Conservation (phyloP, 37 sponge, comb jelly and placozoan genomes). For the Theonella swinhoei region DNA sequence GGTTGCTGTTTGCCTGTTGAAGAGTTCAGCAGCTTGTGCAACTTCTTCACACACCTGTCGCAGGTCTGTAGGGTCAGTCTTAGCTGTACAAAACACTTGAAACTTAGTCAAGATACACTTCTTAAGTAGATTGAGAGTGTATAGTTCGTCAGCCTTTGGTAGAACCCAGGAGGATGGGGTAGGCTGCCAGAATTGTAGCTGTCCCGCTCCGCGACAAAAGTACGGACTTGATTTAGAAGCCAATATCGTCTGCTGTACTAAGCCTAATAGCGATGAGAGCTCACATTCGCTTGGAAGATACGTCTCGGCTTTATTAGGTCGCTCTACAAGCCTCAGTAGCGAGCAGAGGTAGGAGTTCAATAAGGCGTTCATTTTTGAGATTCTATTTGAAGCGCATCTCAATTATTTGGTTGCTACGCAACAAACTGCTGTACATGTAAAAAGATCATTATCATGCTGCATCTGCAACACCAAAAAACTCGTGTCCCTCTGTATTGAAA, state of each 20-base stretch:
- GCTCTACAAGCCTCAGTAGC: neutral
- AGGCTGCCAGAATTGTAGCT: neutral
- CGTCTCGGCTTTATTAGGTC: neutral
- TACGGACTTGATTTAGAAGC: no score
- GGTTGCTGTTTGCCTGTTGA: neutral
- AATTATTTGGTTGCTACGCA: neutral
- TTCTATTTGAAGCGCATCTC: neutral
- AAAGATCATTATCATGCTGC: neutral
- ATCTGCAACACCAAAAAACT: slow-evolving; percentile 15
- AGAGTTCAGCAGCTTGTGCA: neutral
- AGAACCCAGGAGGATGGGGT: neutral
- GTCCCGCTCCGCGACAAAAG: no score
- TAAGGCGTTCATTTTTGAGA: neutral
- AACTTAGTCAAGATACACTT: neutral
- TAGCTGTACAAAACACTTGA: neutral
- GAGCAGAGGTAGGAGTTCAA: neutral
- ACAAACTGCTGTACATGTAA: neutral
- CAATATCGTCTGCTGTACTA: neutral
- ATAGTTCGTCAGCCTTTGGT: neutral
- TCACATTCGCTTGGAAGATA: neutral
- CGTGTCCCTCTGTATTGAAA: slow-evolving; percentile 45
- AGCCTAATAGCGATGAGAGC: neutral
- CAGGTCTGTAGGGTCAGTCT: neutral
- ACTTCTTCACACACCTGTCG: neutral
- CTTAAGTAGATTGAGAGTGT: neutral